phyloP scores from a whole-genome alignment of 2,113 vertebrate species.

The Entomyzon cyanotis region DNA sequence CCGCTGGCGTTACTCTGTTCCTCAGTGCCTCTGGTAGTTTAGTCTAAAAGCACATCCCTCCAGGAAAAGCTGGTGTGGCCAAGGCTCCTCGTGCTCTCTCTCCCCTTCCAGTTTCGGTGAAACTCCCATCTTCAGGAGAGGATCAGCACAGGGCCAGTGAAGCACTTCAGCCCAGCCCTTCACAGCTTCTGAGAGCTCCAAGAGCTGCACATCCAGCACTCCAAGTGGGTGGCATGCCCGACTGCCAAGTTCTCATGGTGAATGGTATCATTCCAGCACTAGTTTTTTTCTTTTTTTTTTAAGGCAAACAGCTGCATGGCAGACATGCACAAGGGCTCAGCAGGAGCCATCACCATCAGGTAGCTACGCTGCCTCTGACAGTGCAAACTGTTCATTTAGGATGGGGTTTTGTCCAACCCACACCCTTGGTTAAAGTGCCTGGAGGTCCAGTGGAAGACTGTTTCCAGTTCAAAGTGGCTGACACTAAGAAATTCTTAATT shows the following conservation, averaged over 20 bases:
- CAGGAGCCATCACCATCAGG: neutral
- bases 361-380: rapidly evolving
- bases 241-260: slow-evolving; percentile 26
- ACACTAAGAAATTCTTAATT: neutral
- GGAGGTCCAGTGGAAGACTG: neutral
- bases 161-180: neutral
- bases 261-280: neutral
- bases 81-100: neutral
- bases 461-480: neutral
- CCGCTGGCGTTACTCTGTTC: neutral
- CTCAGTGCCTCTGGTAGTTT: neutral
- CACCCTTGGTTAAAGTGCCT: neutral
- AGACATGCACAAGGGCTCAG: neutral
- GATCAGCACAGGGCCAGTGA: rapidly evolving
- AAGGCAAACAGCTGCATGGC: neutral
- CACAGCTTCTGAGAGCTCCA: neutral
- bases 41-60: neutral
- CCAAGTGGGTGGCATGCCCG: slow-evolving; percentile 34
- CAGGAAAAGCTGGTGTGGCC: neutral
- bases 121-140: neutral
- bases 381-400: neutral
- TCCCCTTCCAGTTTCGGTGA: neutral
- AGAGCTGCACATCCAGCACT: neutral
- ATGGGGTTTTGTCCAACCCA: rapidly evolving
- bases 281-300: too few species aligned